These are phyloP conservation scores for Drosophila neocordata DNA, from an alignment of 1,140 invertebrate genomes.

Conservation along the genomic window DNA sequence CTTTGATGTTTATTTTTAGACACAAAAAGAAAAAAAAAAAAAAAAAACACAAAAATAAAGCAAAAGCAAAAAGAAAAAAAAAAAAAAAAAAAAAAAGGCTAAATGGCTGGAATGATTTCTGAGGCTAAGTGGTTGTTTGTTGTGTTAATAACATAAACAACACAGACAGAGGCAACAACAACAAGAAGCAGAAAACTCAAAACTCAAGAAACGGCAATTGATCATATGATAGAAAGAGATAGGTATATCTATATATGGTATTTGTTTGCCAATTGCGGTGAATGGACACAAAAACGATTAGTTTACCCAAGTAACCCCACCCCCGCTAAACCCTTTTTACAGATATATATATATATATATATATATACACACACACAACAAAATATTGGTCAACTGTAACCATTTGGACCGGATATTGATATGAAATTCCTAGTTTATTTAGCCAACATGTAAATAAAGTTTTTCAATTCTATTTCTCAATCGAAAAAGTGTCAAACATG, in stretches of 20 bases:
- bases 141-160: constrained; percentile 22
- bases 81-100: not conserved
- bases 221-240: not conserved
- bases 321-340: too few relatives aligned
- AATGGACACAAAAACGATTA: not conserved
- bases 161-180: constrained; percentile 7
- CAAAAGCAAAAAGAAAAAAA: not conserved
- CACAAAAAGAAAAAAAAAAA: not conserved
- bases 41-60: not conserved
- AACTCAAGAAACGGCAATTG: not conserved
- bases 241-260: too few relatives aligned
- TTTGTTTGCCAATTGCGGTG: too few relatives aligned
- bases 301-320: not conserved
- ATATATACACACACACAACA: too few relatives aligned
- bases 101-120: constrained; percentile 22
- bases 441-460: too few relatives aligned
- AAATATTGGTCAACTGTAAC: not conserved
- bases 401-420: not conserved
- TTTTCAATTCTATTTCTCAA: too few relatives aligned
- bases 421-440: not conserved
- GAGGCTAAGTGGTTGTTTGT: constrained; percentile 18
- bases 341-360: too few relatives aligned
- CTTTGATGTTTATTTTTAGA: constrained; percentile 32
- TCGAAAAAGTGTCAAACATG: too few relatives aligned
- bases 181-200: not conserved